These are phyloP conservation scores for Eretmochelys imbricata DNA, from an alignment of 2,113 vertebrate species.

Conservation along the genomic window DNA sequence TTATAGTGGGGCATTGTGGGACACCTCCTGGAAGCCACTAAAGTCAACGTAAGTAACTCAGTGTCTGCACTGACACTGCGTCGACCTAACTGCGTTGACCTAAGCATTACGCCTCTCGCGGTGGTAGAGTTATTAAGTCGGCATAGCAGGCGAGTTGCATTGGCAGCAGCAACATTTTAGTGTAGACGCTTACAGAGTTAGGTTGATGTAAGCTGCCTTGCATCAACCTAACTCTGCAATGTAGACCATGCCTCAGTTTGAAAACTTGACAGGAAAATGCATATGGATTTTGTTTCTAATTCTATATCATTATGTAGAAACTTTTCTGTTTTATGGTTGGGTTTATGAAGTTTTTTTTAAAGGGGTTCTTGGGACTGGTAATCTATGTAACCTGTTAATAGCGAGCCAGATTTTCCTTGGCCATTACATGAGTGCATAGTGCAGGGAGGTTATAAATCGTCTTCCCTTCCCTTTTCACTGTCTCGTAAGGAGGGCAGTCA, in stretches of 20 bases:
- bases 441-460: background rate
- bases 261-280: background rate
- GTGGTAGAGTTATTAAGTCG: too few relatives aligned
- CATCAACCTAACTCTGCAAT: too few relatives aligned
- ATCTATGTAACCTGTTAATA: background rate
- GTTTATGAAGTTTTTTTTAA: background rate
- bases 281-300: accelerated
- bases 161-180: too few relatives aligned
- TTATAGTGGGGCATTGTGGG: too few relatives aligned
- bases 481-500: background rate
- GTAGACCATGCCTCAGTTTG: background rate
- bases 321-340: background rate
- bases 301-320: background rate
- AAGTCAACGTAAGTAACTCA: too few relatives aligned
- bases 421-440: accelerated
- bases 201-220: too few relatives aligned
- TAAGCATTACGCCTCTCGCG: too few relatives aligned
- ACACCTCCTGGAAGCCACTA: too few relatives aligned
- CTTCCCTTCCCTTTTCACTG: background rate
- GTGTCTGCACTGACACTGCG: too few relatives aligned
- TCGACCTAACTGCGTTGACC: too few relatives aligned
- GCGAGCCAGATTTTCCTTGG: background rate
- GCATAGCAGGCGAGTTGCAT: too few relatives aligned
- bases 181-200: too few relatives aligned
- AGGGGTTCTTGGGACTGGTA: accelerated